phyloP scores from a whole-genome alignment of 2,113 vertebrate species.

The Eptesicus fuscus region DNA sequence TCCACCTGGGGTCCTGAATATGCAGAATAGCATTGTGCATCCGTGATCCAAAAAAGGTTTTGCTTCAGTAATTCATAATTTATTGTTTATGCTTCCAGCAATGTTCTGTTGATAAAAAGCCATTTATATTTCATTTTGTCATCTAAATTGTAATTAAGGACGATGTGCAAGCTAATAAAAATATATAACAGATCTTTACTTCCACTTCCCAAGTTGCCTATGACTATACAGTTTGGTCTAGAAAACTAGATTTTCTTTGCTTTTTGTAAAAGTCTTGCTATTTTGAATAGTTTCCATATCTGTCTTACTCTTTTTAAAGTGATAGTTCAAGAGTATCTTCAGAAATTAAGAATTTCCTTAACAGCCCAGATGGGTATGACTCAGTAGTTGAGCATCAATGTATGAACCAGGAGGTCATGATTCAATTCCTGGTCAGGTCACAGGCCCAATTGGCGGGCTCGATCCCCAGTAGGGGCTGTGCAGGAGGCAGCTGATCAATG shows the following conservation, averaged over 20 bases:
- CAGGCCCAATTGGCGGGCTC: too few species aligned
- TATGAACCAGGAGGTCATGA: too few species aligned
- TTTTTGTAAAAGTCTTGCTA: conserved; percentile 34
- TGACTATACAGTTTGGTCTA: conserved; percentile 8
- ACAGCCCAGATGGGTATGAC: not conserved
- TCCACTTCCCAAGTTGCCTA: conserved; percentile 39
- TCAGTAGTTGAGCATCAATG: too few species aligned
- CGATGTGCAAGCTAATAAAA: conserved; percentile 68
- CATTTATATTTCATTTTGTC: conserved; percentile 79
- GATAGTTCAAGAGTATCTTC: not conserved
- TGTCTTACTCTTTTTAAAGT: not conserved
- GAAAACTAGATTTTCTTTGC: conserved; percentile 64
- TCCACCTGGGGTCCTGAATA: not conserved
- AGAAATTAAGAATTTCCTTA: conserved; percentile 35
- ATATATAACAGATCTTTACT: conserved; percentile 72
- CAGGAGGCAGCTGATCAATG: too few species aligned
- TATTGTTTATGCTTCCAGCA: conserved; percentile 76
- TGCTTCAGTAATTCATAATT: conserved; percentile 73
- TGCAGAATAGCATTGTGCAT: conserved; percentile 35
- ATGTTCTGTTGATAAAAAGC: conserved; percentile 67
- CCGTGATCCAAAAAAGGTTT: conserved; percentile 63
- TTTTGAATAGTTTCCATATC: not conserved
- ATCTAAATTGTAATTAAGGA: conserved; percentile 78
- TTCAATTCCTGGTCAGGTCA: too few species aligned
- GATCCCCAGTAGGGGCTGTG: too few species aligned